phyloP scores from a whole-genome alignment of 2,888 invertebrate species.

The Acrocyrtus sp. region DNA sequence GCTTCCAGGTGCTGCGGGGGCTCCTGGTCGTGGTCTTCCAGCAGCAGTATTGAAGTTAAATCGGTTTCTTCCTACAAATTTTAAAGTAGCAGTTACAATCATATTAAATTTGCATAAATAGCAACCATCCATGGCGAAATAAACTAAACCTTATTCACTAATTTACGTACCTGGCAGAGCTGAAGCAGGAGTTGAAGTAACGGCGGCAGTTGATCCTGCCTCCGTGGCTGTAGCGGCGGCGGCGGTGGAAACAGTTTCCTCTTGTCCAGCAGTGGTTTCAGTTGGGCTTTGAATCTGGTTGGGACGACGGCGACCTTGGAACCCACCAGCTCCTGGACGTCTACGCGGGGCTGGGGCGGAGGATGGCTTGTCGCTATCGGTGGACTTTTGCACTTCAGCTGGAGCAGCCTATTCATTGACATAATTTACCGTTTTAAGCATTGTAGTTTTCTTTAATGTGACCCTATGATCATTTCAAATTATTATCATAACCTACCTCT shows the following conservation, averaged over 20 bases:
- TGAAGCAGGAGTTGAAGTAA: slow-evolving; percentile 27
- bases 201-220: slow-evolving; percentile 10
- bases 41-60: slow-evolving; percentile 34
- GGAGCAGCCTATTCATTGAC: too few species aligned
- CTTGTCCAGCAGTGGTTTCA: slow-evolving; percentile 16
- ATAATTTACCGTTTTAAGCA: too few species aligned
- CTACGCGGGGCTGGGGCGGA: slow-evolving; percentile 11
- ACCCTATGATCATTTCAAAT: too few species aligned
- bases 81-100: not conserved
- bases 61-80: slow-evolving; percentile 31
- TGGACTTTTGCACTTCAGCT: slow-evolving; percentile 13
- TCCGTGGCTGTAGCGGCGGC: slow-evolving; percentile 8
- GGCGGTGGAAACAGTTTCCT: slow-evolving; percentile 19
- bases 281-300: slow-evolving; percentile 26
- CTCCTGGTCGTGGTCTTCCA: slow-evolving; percentile 36
- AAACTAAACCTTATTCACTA: not conserved
- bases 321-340: slow-evolving; percentile 28
- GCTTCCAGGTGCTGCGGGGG: slow-evolving; percentile 7
- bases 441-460: too few species aligned
- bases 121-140: not conserved
- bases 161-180: slow-evolving; percentile 17
- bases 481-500: too few species aligned
- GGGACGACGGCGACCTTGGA: slow-evolving; percentile 44
- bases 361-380: slow-evolving; percentile 19
- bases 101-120: not conserved